phyloP scores from a whole-genome alignment of 2,888 invertebrate genomes.

The Mechanitis mazaeus region DNA sequence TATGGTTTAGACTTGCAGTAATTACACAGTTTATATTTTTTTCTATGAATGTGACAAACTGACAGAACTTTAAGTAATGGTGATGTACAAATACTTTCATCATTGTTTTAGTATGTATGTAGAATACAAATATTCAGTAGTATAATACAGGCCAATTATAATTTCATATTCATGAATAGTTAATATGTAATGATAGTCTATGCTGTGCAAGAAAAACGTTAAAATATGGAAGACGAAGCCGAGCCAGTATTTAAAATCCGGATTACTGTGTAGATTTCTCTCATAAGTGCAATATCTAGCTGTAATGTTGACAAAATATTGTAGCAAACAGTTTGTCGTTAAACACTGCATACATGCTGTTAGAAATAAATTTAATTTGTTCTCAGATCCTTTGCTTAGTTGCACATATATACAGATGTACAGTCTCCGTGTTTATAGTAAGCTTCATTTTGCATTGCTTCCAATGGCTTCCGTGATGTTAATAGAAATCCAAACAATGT shows the following conservation, averaged over 20 bases:
- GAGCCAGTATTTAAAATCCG: constrained; percentile 74
- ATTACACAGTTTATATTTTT: constrained; percentile 27
- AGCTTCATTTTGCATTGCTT: constrained; percentile 59
- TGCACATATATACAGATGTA: constrained; percentile 41
- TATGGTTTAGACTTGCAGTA: constrained; percentile 39
- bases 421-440: constrained; percentile 30
- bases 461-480: constrained; percentile 62
- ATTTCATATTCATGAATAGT: constrained; percentile 47
- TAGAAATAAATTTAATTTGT: constrained; percentile 16
- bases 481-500: constrained; percentile 54
- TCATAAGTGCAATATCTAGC: constrained; percentile 69
- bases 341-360: constrained; percentile 15
- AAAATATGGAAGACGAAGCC: constrained; percentile 61
- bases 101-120: constrained; percentile 29
- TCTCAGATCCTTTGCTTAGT: constrained; percentile 30
- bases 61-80: constrained; percentile 29
- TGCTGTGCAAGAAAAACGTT: constrained; percentile 42
- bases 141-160: constrained; percentile 37
- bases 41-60: constrained; percentile 28
- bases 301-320: constrained; percentile 52
- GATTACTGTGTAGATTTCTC: constrained; percentile 67
- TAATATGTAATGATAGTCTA: constrained; percentile 40
- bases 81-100: constrained; percentile 36
- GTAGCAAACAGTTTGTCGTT: constrained; percentile 31
- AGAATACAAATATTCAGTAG: constrained; percentile 30